Evolutionary conservation across 2,888 invertebrate species (phyloP).

Genomic region (Acutogordius australiensis): DNA sequence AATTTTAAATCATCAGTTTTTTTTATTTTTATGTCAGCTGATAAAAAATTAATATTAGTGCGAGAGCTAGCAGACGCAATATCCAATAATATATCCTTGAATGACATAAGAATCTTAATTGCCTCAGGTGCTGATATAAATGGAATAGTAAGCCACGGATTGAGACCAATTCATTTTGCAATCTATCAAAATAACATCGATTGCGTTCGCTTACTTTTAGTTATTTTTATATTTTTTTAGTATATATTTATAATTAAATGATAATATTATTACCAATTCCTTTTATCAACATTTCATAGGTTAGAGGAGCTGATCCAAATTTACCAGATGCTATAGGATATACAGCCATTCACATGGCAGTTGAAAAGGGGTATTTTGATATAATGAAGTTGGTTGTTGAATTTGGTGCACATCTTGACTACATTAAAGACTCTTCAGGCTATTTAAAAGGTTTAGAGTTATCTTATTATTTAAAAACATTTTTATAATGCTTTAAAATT

Average conservation of each 20-base stretch:
- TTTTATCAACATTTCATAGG: not conserved
- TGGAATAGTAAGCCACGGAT: conserved; percentile 50
- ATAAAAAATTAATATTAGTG: not conserved
- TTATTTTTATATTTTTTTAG: conserved; percentile 25
- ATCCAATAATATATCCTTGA: conserved; percentile 51
- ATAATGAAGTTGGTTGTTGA: conserved; percentile 34
- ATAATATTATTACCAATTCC: not conserved
- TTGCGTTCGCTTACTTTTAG: conserved; percentile 46
- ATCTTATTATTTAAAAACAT: no score
- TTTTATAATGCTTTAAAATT: no score
- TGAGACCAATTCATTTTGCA: conserved; percentile 63
- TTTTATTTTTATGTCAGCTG: no score
- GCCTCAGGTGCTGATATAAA: conserved; percentile 49
- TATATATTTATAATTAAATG: no score
- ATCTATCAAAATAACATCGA: conserved; percentile 49
- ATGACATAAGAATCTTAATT: conserved; percentile 52
- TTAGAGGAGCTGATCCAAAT: not conserved
- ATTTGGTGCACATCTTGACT: not conserved
- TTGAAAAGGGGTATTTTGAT: conserved; percentile 31
- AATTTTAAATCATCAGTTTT: no score
- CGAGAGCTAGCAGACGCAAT: conserved; percentile 60
- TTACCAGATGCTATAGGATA: conserved; percentile 58
- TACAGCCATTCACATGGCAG: conserved; percentile 59
- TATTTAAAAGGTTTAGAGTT: no score
- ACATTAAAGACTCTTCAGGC: no score